Conservation (phyloP, 2,797 vertebrate genomes). For the Lacerta bilineata region DNA sequence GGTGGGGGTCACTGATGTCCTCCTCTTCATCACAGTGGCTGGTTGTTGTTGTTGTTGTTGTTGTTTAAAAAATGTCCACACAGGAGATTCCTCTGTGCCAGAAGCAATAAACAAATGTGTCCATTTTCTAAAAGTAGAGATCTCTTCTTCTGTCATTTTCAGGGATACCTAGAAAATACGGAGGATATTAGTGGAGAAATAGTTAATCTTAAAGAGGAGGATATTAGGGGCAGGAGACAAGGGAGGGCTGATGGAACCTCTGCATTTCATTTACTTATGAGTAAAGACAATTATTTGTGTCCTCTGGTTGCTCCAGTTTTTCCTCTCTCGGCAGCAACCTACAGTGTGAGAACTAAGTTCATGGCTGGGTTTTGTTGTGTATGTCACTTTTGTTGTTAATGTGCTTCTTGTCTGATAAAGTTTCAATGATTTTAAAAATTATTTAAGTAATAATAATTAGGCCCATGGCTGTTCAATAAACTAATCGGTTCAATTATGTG, state of each 20-base stretch:
- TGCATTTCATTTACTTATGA: not conserved
- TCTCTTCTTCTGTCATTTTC: slow-evolving; percentile 82
- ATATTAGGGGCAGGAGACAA: not conserved
- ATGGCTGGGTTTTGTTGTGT: too few species aligned
- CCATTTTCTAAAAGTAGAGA: slow-evolving; percentile 80
- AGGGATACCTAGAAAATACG: slow-evolving; percentile 80
- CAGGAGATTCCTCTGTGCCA: slow-evolving; percentile 42
- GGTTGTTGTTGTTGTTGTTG: not conserved
- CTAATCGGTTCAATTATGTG: too few species aligned
- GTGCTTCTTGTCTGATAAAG: too few species aligned
- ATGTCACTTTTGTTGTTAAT: too few species aligned
- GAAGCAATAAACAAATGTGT: slow-evolving; percentile 32
- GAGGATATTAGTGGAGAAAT: slow-evolving; percentile 41
- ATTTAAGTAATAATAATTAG: not conserved
- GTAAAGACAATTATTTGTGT: too few species aligned
- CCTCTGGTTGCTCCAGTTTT: too few species aligned
- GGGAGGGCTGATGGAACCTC: too few species aligned
- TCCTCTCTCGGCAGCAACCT: too few species aligned
- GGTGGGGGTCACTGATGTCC: slow-evolving; percentile 38
- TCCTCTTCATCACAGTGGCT: slow-evolving; percentile 65
- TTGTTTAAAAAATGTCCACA: slow-evolving; percentile 39
- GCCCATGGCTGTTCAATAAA: not conserved
- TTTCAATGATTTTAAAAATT: too few species aligned
- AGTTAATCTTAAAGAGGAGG: not conserved
- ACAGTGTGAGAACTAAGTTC: too few species aligned